Evolutionary conservation across 2,888 invertebrate species (phyloP), one percentile per base, ranked within the genome.

Genomic region (Epirrhoe alternata): DNA sequence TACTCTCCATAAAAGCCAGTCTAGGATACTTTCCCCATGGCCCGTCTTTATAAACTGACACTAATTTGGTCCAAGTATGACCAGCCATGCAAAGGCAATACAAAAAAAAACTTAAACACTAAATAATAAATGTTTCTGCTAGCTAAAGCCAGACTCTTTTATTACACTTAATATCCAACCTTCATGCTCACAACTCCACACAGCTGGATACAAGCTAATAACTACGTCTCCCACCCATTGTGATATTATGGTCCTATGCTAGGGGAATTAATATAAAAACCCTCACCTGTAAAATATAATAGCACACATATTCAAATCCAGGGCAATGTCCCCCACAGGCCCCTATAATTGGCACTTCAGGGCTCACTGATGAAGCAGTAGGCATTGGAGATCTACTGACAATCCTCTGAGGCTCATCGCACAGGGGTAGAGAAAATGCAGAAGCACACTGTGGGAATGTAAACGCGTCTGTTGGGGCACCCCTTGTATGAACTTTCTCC

Each of bases 321-420:
- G 95, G 95, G 74, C 96, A 96, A 80, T 95, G 95, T 5, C 96
- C 96, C 10, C 95, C 95, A 83, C 96, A 96, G 30, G 95, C 95
- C 70, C 95, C 94, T 67, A 95, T 94, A 53, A 94, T 94, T 58
- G 94, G 94, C 64, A 92, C 93, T 79, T 94, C 94, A 67, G 94
- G 93, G 73, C 89, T 93, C 14, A 85, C 83, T 6, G 92, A 87
- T 6, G 87, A 85, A 49, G 84, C 71, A 0, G 90, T 86, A 24
- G 90, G 87, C 16, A 87, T 76, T 0, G 90, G 89, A 0, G 91
- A 87, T 3, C 84, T 78, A 64, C 77, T 87, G 5, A 79, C 64
- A 57, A 75, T 72, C 64, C 82, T 85, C 35, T 81, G 85, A 35
- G 78, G 74, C 30, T 90, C 89, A 73, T 91, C 87, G 82, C 86